Evolutionary conservation across 2,113 vertebrate species (phyloP), one percentile per base, ranked within the genome.

Genomic region (Polyodon spathula): DNA sequence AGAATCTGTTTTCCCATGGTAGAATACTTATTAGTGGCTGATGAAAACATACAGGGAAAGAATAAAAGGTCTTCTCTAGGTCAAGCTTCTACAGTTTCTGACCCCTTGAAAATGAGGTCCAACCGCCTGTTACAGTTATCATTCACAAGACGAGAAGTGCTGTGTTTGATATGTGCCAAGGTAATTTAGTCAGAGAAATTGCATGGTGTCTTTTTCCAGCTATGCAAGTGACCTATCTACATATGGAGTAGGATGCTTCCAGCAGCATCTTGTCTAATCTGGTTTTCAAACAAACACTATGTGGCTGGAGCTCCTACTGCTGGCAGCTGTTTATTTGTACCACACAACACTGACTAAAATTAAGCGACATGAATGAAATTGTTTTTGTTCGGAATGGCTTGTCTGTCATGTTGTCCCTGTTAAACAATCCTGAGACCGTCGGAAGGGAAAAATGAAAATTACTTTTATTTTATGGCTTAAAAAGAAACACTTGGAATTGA

Each of bases 121-220:
- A 10, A 58, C 44, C 74, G 55, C 58, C 69, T 38, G 55, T 66
- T 75, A 64, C 76, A 83, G 80, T 82, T 84, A 81, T 78, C 59
- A 79, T 74, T 81, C 66, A 63, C 63, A 37, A 64, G 62, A 65
- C 78, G 70, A 70, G 60, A 66, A 75, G 75, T 75, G 70, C 69
- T 73, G 56, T 70, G 79, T 85, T 82, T 81, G 75, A 81, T 85
- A 84, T 76, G 59, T 73, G 73, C 66, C 17, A 51, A 74, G 68
- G 74, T 79, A 78, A 81, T 85, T 88, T 78, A 81, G 63, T 71
- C 57, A 75, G 70, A 78, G 68, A 82, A 80, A 83, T 82, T 84
- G 65, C 65, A 68, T 59, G 46, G 54, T 63, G 71, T 66, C 59
- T 61, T 51, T 73, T 70, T 57, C 59, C 54, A 62, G 37, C 56